Conservation (phyloP, 2,888 invertebrate species). For the Hecatera dysodea region DNA sequence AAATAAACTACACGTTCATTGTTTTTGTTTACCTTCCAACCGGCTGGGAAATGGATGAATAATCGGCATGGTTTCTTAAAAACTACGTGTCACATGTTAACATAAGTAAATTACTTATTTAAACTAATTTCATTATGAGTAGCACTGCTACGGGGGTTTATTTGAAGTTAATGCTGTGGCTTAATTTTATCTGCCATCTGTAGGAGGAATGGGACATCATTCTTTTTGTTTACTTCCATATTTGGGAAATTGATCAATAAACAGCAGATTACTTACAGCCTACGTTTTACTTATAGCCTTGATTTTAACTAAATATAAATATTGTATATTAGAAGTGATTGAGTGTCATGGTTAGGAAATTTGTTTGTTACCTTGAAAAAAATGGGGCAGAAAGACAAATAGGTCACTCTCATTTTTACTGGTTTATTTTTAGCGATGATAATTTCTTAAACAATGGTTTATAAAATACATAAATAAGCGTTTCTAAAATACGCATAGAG, state of each 20-base stretch:
- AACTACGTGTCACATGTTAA: not conserved
- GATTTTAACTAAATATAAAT: not conserved
- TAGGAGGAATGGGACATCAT: constrained; percentile 3
- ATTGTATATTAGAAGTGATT: constrained; percentile 3
- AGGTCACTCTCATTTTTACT: too few relatives aligned
- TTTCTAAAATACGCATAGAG: not conserved
- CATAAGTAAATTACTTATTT: not conserved
- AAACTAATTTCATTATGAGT: not conserved
- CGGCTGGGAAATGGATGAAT: not conserved
- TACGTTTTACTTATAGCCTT: constrained; percentile 5
- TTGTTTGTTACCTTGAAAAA: constrained; percentile 12
- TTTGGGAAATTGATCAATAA: not conserved
- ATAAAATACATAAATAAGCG: not conserved
- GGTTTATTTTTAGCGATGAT: not conserved
- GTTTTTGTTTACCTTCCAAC: constrained; percentile 4
- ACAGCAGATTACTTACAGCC: not conserved
- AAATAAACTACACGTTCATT: constrained; percentile 24
- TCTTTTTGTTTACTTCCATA: not conserved
- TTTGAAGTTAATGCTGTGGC: not conserved
- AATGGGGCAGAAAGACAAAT: not conserved
- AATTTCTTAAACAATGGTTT: not conserved
- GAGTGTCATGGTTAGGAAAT: not conserved
- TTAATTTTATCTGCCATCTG: constrained; percentile 18
- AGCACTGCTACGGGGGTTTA: not conserved
- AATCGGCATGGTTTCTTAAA: not conserved